Evolutionary conservation across 1,140 invertebrate genomes (phyloP), one percentile per base, ranked within the genome.

Genomic region (Heterodera schachtii): DNA sequence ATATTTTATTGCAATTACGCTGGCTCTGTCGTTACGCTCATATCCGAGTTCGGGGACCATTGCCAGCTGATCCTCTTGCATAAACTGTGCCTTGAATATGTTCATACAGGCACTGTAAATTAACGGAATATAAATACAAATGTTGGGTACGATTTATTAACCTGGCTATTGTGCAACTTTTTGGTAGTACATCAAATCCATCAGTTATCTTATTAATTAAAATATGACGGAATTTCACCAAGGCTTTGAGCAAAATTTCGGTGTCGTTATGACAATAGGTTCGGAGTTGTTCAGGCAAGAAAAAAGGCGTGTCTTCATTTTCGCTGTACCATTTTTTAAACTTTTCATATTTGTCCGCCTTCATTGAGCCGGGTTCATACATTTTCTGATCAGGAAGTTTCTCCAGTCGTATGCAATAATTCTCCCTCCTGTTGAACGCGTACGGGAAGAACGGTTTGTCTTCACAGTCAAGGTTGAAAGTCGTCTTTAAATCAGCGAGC

Each of bases 311-410:
- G 7, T 69, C 6, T 69, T 16, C 19, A 19, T 69, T 69, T 69
- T 7, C 67, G 7, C 19, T 43, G 67, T 52, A 52, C 49, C 49
- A 69, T 69, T 69, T 43, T 43, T 21, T 69, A 16, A 69, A 69
- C 19, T 69, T 43, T 19, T 69, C 41, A 19, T 16, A 43, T 16
- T 69, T 69, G n/a, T 69, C 41, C 6, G n/a, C n/a, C 67, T 69
- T 69, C 67, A 69, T 69, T 43, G 67, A 69, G 41, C 67, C 67
- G n/a, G 67, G 67, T 9, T 43, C n/a, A 69, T 69, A 69, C 41
- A 9, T 19, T 16, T 69, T 69, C 41, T 9, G 6, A 19, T n/a
- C 67, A 19, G 67, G 41, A 69, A 43, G 41, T 9, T 52, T n/a
- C 19, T n/a, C 8, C 67, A 69, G 67, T 21, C 41, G 6, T 7